phyloP scores from a whole-genome alignment of 1,140 invertebrate genomes.

The Scaptomyza montana region DNA sequence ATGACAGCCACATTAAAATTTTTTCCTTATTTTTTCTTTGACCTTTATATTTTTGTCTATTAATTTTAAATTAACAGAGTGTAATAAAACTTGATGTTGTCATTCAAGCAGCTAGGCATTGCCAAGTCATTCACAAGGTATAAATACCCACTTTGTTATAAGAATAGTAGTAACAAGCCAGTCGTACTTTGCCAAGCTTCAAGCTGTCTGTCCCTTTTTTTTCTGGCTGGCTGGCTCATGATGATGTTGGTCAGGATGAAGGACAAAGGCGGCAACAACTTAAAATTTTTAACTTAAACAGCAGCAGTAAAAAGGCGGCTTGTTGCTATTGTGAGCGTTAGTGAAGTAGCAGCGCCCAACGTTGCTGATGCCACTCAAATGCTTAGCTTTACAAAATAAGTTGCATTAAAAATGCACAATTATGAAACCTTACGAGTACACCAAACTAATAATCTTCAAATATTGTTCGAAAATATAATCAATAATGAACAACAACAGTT shows the following conservation, averaged over 20 bases:
- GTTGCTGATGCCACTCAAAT: slow-evolving; percentile 71
- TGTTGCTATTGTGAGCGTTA: slow-evolving; percentile 55
- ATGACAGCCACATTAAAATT: too few species aligned
- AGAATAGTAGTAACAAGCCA: slow-evolving; percentile 3
- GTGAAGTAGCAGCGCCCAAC: slow-evolving; percentile 63
- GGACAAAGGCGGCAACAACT: slow-evolving; percentile 46
- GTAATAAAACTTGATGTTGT: slow-evolving; percentile 5
- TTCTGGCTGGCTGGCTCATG: slow-evolving; percentile 53
- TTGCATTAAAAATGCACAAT: slow-evolving; percentile 81
- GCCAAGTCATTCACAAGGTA: slow-evolving; percentile 12
- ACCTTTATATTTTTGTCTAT: neutral
- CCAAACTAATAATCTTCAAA: too few species aligned
- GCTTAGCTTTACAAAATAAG: slow-evolving; percentile 83
- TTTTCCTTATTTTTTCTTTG: neutral
- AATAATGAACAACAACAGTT: too few species aligned
- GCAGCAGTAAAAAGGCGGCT: slow-evolving; percentile 32
- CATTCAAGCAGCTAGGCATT: slow-evolving; percentile 8
- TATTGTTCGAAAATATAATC: too few species aligned
- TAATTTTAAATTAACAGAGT: neutral
- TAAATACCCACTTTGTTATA: slow-evolving; percentile 26
- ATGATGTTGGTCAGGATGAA: slow-evolving; percentile 52
- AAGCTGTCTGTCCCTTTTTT: slow-evolving; percentile 29
- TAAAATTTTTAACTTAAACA: slow-evolving; percentile 69
- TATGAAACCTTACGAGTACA: slow-evolving; percentile 36
- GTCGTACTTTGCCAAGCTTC: slow-evolving; percentile 54